Evolutionary conservation across 2,797 vertebrate species (phyloP).

Genomic region (Mus minutoides): DNA sequence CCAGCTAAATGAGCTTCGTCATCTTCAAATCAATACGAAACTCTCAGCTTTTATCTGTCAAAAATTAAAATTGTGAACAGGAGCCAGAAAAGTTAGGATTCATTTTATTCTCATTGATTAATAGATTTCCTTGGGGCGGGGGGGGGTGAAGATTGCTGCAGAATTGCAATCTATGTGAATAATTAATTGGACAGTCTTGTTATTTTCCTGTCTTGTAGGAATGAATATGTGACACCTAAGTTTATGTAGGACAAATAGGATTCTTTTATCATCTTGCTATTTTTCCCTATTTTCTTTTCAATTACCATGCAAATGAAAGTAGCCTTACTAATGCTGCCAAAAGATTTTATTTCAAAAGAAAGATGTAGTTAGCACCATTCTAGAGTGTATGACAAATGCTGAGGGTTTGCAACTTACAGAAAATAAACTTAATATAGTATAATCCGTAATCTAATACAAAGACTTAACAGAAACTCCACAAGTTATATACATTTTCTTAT

Average conservation of each 20-base stretch:
- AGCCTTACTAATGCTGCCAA: background rate
- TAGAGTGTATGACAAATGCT: background rate
- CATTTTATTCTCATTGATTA: conserved; percentile 69
- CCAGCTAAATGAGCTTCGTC: conserved; percentile 37
- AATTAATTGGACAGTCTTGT: conserved; percentile 68
- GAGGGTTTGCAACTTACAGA: background rate
- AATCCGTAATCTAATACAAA: background rate
- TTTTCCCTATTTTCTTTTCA: conserved; percentile 68
- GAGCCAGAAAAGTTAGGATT: background rate
- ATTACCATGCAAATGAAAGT: conserved; percentile 76
- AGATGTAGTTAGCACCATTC: background rate
- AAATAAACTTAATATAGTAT: conserved; percentile 17
- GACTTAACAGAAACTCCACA: background rate
- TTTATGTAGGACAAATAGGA: conserved; percentile 55
- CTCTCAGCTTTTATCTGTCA: background rate
- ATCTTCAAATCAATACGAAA: conserved; percentile 28
- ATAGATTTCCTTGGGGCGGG: conserved; percentile 56
- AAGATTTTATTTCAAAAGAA: conserved; percentile 44
- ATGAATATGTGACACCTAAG: conserved; percentile 60
- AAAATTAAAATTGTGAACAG: conserved; percentile 62
- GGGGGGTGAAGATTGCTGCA: background rate
- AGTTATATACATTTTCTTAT: background rate
- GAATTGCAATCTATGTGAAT: conserved; percentile 57
- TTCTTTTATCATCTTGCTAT: conserved; percentile 63
- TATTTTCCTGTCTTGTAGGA: conserved; percentile 56